Percentiles rank a stretch among this genome's conserved stretches.
Evolutionary conservation across 64 coral and sea anemone species (phyloP).

Genomic region (Pocillopora verrucosa): DNA sequence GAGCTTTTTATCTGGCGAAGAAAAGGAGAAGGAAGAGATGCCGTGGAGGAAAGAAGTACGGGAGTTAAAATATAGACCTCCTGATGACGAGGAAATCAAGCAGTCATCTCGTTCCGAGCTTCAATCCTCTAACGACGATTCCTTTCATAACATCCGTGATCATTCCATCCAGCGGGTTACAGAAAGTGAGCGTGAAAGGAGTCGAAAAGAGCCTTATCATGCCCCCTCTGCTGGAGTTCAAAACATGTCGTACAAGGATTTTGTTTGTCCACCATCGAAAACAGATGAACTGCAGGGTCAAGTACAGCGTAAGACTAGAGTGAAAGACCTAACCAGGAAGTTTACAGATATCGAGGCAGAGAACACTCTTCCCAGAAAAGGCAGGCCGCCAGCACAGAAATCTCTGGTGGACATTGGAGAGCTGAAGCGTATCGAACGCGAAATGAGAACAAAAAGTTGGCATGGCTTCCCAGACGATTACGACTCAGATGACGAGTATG

Average conservation of each 20-base stretch:
- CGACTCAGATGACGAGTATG: constrained; percentile 21
- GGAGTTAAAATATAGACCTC: constrained; percentile 5
- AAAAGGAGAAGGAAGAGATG: constrained; percentile 42
- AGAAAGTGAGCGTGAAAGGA: background rate
- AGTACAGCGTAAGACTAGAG: constrained; percentile 21
- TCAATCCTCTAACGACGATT: background rate
- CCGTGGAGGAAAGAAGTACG: constrained; percentile 37
- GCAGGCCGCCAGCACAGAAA: constrained; percentile 36
- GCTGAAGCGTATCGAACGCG: constrained; percentile 34
- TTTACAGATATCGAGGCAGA: constrained; percentile 42
- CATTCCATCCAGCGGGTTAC: background rate
- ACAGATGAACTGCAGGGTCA: background rate
- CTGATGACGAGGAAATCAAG: constrained; percentile 11
- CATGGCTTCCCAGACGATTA: constrained; percentile 14
- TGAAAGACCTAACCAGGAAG: constrained; percentile 52
- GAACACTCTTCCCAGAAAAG: constrained; percentile 16
- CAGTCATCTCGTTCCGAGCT: constrained; percentile 12
- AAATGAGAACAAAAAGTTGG: constrained; percentile 36
- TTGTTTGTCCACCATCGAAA: constrained; percentile 50
- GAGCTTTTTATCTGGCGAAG: constrained; percentile 11
- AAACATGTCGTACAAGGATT: constrained; percentile 64
- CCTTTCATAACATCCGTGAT: background rate
- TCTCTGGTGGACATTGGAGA: constrained; percentile 59
- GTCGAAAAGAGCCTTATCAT: background rate
- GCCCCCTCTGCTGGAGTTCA: background rate